Percentiles rank a stretch among this genome's conserved stretches.
Evolutionary conservation across 2,113 vertebrate species (phyloP).

Genomic region (Laticauda colubrina): DNA sequence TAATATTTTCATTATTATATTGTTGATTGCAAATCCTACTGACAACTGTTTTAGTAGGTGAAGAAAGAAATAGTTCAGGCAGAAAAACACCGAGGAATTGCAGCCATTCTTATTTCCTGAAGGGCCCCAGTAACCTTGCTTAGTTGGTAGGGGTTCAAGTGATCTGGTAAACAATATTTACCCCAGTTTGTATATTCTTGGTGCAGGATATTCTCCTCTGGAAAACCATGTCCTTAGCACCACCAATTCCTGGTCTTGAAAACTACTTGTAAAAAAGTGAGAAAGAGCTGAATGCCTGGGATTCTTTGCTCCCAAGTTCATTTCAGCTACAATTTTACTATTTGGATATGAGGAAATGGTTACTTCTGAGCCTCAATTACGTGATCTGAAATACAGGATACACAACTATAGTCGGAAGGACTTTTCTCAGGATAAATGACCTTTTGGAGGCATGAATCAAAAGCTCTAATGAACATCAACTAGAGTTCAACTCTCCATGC

Average conservation of each 20-base stretch:
- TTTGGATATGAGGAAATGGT: not conserved
- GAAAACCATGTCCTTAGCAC: not conserved
- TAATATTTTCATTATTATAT: accelerated
- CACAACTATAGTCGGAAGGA: not conserved
- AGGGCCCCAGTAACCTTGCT: not conserved
- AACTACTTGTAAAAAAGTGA: not conserved
- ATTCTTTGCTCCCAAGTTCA: not conserved
- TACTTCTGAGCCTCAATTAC: not conserved
- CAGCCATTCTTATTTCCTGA: not conserved
- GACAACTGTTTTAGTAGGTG: not conserved
- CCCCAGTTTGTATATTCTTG: not conserved
- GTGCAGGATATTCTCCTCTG: not conserved
- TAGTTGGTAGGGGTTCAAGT: not conserved
- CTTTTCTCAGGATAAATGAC: not conserved
- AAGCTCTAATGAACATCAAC: not conserved
- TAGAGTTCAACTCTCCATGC: not conserved
- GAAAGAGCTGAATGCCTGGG: not conserved
- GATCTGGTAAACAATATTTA: not conserved
- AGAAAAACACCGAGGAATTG: not conserved
- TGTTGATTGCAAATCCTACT: not conserved
- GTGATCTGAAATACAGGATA: not conserved
- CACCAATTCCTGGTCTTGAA: not conserved
- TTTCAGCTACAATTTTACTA: not conserved
- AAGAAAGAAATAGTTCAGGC: not conserved
- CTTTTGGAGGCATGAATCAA: not conserved